Conservation (phyloP, 2,888 invertebrate species). For the Cephus pulcher region DNA sequence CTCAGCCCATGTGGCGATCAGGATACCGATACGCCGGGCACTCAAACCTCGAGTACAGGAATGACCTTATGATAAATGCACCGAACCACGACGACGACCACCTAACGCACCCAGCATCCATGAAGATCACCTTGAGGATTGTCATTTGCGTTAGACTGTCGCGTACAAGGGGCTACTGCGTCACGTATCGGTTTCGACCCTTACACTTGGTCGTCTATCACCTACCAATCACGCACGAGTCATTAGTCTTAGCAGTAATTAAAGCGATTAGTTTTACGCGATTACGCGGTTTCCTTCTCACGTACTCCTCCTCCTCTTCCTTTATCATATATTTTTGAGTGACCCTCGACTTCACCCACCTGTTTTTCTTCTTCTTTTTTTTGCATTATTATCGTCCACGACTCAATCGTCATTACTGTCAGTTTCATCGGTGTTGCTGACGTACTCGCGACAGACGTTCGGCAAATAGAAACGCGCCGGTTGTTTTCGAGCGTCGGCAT, state of each 20-base stretch:
- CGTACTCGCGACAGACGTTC: constrained; percentile 41
- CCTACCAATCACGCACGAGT: background rate
- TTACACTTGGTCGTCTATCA: background rate
- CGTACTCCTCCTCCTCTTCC: background rate
- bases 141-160: background rate
- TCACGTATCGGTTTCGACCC: background rate
- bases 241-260: background rate
- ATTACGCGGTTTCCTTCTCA: background rate
- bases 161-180: background rate
- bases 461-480: constrained; percentile 42
- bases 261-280: background rate
- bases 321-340: no score
- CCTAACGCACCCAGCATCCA: background rate
- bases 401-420: no score
- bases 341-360: no score
- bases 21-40: constrained; percentile 2
- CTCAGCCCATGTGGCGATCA: constrained; percentile 38
- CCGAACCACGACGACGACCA: constrained; percentile 10
- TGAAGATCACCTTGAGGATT: background rate
- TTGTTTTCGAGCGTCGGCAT: no score
- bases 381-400: no score
- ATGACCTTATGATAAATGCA: constrained; percentile 52
- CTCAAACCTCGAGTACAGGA: constrained; percentile 31
- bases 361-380: no score
- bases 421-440: no score